A percentile compares a stretch with the other conserved stretches of the same genome.
Conservation (phyloP, 2,797 vertebrate genomes). For the Ptychobarbus kaznakovi region DNA sequence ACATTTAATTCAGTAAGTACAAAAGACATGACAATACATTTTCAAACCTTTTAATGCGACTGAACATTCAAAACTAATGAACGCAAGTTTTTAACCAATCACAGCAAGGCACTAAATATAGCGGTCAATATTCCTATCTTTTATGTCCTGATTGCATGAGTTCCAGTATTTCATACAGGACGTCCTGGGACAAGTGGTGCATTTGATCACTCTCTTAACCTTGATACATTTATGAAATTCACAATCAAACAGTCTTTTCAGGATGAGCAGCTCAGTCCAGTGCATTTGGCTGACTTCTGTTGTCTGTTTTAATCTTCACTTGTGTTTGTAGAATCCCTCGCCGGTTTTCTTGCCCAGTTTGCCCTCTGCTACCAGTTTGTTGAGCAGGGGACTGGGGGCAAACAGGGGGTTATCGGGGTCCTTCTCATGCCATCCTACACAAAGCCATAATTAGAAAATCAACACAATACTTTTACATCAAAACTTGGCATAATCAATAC, state of each 20-base stretch:
- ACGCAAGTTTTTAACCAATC: background rate
- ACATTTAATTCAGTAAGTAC: background rate
- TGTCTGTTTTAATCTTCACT: background rate
- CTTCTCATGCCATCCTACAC: slow-evolving; percentile 85
- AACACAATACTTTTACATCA: background rate
- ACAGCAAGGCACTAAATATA: slow-evolving; percentile 32
- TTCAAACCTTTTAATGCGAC: background rate
- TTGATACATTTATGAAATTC: background rate
- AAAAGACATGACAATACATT: background rate
- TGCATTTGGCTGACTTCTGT: background rate
- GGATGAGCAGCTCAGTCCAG: background rate
- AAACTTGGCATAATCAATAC: background rate
- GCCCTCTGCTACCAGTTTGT: slow-evolving; percentile 90
- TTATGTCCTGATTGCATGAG: background rate
- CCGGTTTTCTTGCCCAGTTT: slow-evolving; percentile 93
- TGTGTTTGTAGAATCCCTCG: slow-evolving; percentile 95
- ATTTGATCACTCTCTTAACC: background rate
- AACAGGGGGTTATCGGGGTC: slow-evolving; percentile 87
- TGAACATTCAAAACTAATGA: background rate
- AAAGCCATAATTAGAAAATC: slow-evolving; percentile 21
- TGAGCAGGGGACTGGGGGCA: slow-evolving; percentile 80
- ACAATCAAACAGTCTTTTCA: background rate
- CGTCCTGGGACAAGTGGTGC: background rate
- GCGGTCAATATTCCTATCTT: background rate
- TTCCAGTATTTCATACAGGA: background rate